Conservation (phyloP, 2,113 vertebrate genomes). For the Eolophus roseicapilla region DNA sequence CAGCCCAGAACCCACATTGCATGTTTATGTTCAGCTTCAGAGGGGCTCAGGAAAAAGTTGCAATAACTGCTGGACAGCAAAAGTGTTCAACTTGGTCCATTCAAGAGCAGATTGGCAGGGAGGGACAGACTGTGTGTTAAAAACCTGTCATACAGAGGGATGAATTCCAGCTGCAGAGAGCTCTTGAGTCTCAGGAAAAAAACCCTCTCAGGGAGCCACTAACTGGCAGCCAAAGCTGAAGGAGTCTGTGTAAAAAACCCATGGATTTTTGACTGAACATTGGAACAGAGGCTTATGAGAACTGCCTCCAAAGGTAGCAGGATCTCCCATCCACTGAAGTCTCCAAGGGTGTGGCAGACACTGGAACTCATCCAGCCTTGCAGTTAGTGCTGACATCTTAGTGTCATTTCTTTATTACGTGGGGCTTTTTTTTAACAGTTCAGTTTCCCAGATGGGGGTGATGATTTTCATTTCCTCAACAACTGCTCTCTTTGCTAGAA, state of each 20-base stretch:
- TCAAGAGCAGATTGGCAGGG: not conserved
- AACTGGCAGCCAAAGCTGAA: not conserved
- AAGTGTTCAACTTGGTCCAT: not conserved
- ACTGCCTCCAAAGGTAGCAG: not conserved
- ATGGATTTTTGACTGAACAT: not conserved
- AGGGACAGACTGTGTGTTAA: fast-evolving
- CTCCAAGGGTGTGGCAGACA: not conserved
- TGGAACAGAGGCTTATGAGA: not conserved
- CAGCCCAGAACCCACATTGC: not conserved
- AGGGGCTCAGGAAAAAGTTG: not conserved
- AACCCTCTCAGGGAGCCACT: not conserved
- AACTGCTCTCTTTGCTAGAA: not conserved
- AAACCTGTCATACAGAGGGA: not conserved
- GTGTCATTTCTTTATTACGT: fast-evolving
- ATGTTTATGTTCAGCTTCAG: not conserved
- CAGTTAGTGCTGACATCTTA: not conserved
- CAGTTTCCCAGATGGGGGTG: not conserved
- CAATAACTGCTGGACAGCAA: not conserved
- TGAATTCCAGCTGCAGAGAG: not conserved
- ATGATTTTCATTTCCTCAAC: not conserved
- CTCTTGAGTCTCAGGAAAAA: not conserved
- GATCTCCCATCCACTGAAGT: not conserved
- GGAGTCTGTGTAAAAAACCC: not conserved
- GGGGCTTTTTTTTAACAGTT: not conserved
- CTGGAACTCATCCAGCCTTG: not conserved